Evolutionary conservation across 2,888 invertebrate species (phyloP).

Genomic region (Lasioglossum villosulum): DNA sequence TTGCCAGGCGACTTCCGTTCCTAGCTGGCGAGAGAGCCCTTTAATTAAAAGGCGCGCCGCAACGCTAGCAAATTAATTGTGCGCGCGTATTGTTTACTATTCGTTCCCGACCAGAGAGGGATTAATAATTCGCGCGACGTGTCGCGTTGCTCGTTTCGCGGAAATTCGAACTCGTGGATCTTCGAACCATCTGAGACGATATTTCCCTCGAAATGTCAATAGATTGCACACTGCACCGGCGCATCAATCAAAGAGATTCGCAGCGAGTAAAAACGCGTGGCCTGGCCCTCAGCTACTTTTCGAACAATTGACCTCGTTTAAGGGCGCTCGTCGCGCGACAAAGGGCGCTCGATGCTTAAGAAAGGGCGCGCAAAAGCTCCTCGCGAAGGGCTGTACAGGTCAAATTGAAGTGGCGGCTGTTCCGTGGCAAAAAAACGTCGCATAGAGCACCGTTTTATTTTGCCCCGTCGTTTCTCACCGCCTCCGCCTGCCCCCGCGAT

Average conservation of each 20-base stretch:
- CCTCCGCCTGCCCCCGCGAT: neutral
- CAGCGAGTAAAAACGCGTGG: slow-evolving; percentile 27
- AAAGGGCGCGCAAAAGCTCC: slow-evolving; percentile 53
- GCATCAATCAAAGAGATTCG: slow-evolving; percentile 21
- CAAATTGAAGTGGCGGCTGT: slow-evolving; percentile 65
- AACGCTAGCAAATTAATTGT: slow-evolving; percentile 70
- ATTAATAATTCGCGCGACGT: slow-evolving; percentile 67
- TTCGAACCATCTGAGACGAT: neutral
- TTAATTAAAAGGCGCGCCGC: slow-evolving; percentile 70
- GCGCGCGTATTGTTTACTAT: slow-evolving; percentile 72
- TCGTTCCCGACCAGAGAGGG: slow-evolving; percentile 51
- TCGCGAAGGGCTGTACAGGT: slow-evolving; percentile 63
- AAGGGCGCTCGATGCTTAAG: slow-evolving; percentile 64
- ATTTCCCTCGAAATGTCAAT: neutral
- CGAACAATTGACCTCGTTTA: slow-evolving; percentile 74
- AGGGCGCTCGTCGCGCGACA: slow-evolving; percentile 66
- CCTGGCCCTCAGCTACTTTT: slow-evolving; percentile 66
- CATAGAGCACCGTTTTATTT: slow-evolving; percentile 66
- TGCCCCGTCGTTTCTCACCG: slow-evolving; percentile 56
- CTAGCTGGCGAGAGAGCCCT: slow-evolving; percentile 50
- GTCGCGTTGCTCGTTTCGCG: slow-evolving; percentile 35
- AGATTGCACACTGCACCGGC: neutral
- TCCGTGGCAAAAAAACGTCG: slow-evolving; percentile 59
- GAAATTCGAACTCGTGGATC: neutral
- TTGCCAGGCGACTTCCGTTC: slow-evolving; percentile 55